Evolutionary conservation across 53 echinoderm and acorn worm genomes (phyloP).

Genomic region (Paracentrotus lividus): DNA sequence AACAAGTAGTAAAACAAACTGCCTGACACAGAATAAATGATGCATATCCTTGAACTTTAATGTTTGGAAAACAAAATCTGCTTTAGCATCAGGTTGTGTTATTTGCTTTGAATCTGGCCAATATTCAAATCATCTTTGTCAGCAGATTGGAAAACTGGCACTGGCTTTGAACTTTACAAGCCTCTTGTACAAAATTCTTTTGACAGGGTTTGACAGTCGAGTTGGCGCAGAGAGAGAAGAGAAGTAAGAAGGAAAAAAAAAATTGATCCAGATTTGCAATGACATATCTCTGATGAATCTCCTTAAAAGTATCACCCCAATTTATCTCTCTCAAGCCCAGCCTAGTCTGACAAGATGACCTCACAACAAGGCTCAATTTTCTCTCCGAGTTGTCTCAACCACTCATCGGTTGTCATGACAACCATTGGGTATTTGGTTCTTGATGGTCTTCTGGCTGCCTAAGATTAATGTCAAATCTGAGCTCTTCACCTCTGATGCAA

Average conservation of each 20-base stretch:
- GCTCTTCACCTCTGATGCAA: slow-evolving; percentile 57
- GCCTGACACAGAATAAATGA: slow-evolving; percentile 1
- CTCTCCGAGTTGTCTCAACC: slow-evolving; percentile 44
- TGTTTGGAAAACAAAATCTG: slow-evolving; percentile 9
- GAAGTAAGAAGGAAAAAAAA: neutral
- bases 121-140: neutral
- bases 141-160: slow-evolving; percentile 18
- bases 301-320: neutral
- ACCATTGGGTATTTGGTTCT: neutral
- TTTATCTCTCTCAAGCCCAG: slow-evolving; percentile 1
- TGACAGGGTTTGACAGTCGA: slow-evolving; percentile 11
- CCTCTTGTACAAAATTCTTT: neutral
- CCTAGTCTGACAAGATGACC: neutral
- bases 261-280: slow-evolving; percentile 22
- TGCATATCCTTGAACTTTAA: slow-evolving; percentile 34
- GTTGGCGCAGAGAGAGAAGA: too few species aligned
- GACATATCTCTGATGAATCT: slow-evolving; percentile 36
- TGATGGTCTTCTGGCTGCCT: neutral
- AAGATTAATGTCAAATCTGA: slow-evolving; percentile 63
- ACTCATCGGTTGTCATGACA: slow-evolving; percentile 13
- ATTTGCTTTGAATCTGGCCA: neutral
- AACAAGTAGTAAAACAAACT: neutral
- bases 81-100: neutral
- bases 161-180: slow-evolving; percentile 24
- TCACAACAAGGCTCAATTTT: neutral